Conservation (phyloP, 2,797 vertebrate species). For the Gastrophryne carolinensis region DNA sequence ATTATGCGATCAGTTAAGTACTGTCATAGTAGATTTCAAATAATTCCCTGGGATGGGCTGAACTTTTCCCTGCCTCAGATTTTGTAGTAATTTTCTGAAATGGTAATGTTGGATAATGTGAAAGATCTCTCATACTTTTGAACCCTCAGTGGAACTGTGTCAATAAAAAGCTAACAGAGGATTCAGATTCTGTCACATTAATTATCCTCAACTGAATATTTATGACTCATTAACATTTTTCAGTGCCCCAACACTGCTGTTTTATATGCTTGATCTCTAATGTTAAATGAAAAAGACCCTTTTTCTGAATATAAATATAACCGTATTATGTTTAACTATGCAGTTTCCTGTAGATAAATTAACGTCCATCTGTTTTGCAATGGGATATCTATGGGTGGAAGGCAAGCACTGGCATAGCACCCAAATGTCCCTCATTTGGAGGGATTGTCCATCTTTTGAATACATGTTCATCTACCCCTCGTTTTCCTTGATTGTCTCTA, state of each 20-base stretch:
- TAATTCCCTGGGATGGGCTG: slow-evolving; percentile 17
- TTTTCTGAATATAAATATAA: slow-evolving; percentile 23
- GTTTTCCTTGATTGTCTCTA: too few relatives aligned
- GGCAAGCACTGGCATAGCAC: not conserved
- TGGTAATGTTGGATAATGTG: slow-evolving; percentile 24
- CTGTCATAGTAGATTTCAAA: not conserved
- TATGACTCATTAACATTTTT: slow-evolving; percentile 50
- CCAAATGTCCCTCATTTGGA: too few relatives aligned
- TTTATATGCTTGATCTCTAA: slow-evolving; percentile 40
- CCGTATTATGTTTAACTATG: slow-evolving; percentile 1
- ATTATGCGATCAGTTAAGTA: slow-evolving; percentile 33
- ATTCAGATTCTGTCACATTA: slow-evolving; percentile 39
- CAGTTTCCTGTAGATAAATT: not conserved
- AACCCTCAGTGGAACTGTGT: slow-evolving; percentile 38
- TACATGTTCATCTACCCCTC: too few relatives aligned
- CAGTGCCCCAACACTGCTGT: slow-evolving; percentile 35
- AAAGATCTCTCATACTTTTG: slow-evolving; percentile 28
- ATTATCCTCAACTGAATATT: slow-evolving; percentile 48
- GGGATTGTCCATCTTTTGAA: too few relatives aligned
- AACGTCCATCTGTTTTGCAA: not conserved
- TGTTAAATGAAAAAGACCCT: slow-evolving; percentile 36
- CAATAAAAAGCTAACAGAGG: slow-evolving; percentile 35
- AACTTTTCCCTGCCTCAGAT: not conserved
- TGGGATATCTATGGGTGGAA: not conserved
- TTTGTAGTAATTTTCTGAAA: slow-evolving; percentile 21